A percentile compares a stretch with the other conserved stretches of the same genome.
phyloP scores from a whole-genome alignment of 2,113 vertebrate genomes.

The Pipra filicauda region DNA sequence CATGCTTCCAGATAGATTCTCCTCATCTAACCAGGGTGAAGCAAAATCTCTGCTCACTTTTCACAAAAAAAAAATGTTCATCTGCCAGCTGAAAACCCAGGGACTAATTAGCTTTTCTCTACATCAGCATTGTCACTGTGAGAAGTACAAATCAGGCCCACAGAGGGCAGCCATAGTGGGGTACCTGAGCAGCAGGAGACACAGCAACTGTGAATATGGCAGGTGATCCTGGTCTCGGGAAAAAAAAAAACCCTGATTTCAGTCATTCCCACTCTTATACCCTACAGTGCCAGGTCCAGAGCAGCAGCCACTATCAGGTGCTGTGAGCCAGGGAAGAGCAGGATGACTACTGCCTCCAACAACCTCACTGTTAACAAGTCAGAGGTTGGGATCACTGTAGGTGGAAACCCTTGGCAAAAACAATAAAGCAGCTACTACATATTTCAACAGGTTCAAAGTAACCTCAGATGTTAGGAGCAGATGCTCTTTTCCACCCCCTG shows the following conservation, averaged over 20 bases:
- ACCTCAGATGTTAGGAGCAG: conserved; percentile 70
- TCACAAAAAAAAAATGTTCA: background rate
- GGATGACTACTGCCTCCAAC: conserved; percentile 37
- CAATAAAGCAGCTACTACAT: conserved; percentile 65
- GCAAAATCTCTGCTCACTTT: background rate
- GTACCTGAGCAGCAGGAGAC: background rate
- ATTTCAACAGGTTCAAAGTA: conserved; percentile 76
- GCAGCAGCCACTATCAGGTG: background rate
- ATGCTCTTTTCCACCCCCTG: conserved; percentile 66
- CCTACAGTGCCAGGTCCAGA: background rate
- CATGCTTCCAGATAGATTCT: background rate
- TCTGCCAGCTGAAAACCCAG: background rate
- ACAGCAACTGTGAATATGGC: background rate
- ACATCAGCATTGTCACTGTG: background rate
- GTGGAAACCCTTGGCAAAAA: conserved; percentile 69
- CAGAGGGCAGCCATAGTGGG: background rate
- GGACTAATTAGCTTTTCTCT: background rate
- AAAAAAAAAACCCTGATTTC: background rate
- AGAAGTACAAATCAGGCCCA: background rate
- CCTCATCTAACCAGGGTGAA: background rate
- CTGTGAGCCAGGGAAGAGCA: background rate
- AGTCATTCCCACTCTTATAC: background rate
- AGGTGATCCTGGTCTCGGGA: background rate
- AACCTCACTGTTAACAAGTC: conserved; percentile 36
- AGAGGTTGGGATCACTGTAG: conserved; percentile 53